Conservation (phyloP, 2,888 invertebrate genomes). For the Galerucella pusilla region DNA sequence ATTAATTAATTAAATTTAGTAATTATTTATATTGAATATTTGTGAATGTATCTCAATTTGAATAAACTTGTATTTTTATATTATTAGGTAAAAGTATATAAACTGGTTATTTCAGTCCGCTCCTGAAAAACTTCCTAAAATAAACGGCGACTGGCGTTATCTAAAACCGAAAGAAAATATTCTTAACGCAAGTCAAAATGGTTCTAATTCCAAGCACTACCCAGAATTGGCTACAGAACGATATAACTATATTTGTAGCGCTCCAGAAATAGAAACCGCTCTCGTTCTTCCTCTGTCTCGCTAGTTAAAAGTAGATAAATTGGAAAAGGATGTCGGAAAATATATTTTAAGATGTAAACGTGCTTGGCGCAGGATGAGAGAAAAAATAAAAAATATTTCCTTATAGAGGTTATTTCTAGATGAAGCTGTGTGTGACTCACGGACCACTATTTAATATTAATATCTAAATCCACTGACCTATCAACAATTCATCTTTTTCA, state of each 20-base stretch:
- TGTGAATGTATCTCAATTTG: no score
- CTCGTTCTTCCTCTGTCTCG: constrained; percentile 36
- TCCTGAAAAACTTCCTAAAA: constrained; percentile 46
- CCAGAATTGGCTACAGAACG: constrained; percentile 54
- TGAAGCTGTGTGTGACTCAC: background rate
- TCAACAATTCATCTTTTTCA: no score
- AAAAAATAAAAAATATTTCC: constrained; percentile 18
- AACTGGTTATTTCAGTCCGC: background rate
- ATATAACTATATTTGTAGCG: constrained; percentile 61
- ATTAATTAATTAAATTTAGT: no score
- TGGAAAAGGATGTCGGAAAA: constrained; percentile 50
- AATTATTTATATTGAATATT: no score
- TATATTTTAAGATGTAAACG: constrained; percentile 38
- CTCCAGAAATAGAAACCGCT: constrained; percentile 55
- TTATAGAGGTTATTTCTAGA: constrained; percentile 23
- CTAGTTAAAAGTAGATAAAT: constrained; percentile 47
- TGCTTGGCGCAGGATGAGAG: background rate
- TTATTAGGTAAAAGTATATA: background rate
- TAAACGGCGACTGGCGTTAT: constrained; percentile 47
- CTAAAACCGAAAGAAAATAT: constrained; percentile 56
- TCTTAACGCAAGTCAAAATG: constrained; percentile 51
- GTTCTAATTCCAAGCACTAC: constrained; percentile 61
- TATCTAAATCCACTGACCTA: no score
- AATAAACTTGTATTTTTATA: no score
- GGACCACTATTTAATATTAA: no score